Base-by-base conservation (phyloP, 2,888 invertebrate species). In the Stenoptilia bipunctidactyla region DNA sequence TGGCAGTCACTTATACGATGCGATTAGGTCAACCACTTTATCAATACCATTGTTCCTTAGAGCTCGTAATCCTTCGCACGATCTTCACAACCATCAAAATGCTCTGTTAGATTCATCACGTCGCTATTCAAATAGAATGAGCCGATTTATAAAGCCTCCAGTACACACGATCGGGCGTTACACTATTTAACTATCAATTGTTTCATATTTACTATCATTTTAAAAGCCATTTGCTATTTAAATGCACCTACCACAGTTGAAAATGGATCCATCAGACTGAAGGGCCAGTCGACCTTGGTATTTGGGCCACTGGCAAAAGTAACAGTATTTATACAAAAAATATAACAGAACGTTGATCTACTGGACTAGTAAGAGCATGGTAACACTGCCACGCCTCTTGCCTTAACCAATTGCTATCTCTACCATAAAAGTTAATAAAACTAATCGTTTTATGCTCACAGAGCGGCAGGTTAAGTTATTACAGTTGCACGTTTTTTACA, bases 341-440 rank as follows among this genome's bases (percentile, higher is more conserved):
- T 56, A 68, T 79, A 80, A 80, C 77, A 61, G 79, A 75, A 75
- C 71, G 63, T 56, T 66, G 79, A 46, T 70, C 76, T 54, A 82
- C 73, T 77, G 61, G 52, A 77, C 76, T 55, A 80, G 74, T 66
- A 66, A 77, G 60, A 65, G 60, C 63, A 58, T 65, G 55, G 61
- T 68, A 66, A 70, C 67, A 57, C 51, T 55, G 48, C 53, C 54
- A 39, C 46, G 55, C 57, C 56, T 51, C 53, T 66, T 64, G 67
- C 66, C 61, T 57, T 55, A 51, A 56, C 20, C 20, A 20, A 20
- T 20, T 20, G 20, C 20, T 20, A 8, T 20, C 20, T 20, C 20
- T 20, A 20, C 20, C 20, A 20, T 20, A 20, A 20, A 20, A 3
- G 20, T 20, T 20, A 8, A 20, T 20, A 20, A 20, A 5, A 8